Evolutionary conservation across 2,888 invertebrate species (phyloP).

Genomic region (Xanthorhoe designata): DNA sequence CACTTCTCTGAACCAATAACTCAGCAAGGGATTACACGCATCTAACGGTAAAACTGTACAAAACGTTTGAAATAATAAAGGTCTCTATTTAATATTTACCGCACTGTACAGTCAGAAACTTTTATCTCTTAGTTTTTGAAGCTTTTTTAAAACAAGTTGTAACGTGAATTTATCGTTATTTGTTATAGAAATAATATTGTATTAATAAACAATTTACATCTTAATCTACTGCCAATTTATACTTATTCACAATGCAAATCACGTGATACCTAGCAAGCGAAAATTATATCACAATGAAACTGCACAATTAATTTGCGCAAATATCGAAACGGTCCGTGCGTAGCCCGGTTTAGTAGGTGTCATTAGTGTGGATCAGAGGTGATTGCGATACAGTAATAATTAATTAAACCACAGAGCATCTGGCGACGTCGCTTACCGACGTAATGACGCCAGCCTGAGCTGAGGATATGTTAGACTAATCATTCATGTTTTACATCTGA

Average conservation of each 20-base stretch:
- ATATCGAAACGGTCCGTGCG: background rate
- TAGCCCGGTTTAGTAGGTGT: constrained; percentile 5
- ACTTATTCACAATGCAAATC: no score
- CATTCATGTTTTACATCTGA: background rate
- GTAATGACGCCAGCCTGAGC: constrained; percentile 19
- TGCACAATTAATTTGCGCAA: background rate
- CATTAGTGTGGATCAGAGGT: constrained; percentile 12
- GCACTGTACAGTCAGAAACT: no score
- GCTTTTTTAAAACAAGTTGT: no score
- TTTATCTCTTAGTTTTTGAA: no score
- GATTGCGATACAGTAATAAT: constrained; percentile 22
- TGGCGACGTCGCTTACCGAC: constrained; percentile 20
- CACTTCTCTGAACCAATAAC: background rate
- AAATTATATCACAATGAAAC: background rate
- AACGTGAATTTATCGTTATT: no score
- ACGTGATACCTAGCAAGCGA: no score
- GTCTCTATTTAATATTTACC: no score
- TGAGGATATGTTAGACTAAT: background rate
- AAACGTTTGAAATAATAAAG: background rate
- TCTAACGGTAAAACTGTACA: background rate
- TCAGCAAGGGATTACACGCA: background rate
- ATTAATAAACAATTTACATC: no score
- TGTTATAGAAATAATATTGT: no score
- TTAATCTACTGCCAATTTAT: no score
- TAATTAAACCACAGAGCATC: constrained; percentile 20